Conservation (phyloP, 1,140 invertebrate genomes). For the Drosophila busckii region DNA sequence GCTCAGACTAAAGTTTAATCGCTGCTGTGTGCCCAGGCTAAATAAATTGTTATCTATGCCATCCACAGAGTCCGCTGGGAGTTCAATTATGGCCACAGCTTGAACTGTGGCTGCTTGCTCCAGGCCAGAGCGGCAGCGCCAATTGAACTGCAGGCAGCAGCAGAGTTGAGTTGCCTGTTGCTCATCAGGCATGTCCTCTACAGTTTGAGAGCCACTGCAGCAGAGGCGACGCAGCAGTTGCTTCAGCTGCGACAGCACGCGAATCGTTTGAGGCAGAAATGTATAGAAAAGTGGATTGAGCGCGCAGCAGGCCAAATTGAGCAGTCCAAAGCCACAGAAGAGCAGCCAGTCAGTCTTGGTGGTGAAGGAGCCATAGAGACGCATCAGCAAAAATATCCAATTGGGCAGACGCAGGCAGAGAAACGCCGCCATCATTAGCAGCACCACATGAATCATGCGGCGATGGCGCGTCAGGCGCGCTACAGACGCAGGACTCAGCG, state of each 20-base stretch:
- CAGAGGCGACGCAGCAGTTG: constrained; percentile 7
- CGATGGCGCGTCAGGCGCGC: constrained; percentile 79
- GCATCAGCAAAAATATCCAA: constrained; percentile 80
- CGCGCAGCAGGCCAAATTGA: constrained; percentile 80
- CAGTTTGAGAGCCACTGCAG: not conserved
- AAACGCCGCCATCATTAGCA: constrained; percentile 80
- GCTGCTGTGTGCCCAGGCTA: too few species aligned
- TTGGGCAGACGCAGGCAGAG: constrained; percentile 80
- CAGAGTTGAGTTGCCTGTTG: constrained; percentile 8
- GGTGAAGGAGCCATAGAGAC: constrained; percentile 66
- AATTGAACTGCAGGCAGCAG: constrained; percentile 41
- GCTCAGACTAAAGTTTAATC: constrained; percentile 20
- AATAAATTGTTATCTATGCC: constrained; percentile 4
- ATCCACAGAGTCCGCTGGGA: not conserved
- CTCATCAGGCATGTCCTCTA: constrained; percentile 39
- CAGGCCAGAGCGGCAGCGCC: constrained; percentile 32
- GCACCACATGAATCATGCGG: constrained; percentile 80
- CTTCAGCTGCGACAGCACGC: constrained; percentile 37
- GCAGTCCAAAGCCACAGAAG: constrained; percentile 78
- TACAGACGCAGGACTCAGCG: constrained; percentile 21
- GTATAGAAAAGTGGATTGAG: constrained; percentile 82
- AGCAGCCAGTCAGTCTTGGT: constrained; percentile 78
- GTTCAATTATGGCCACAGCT: not conserved
- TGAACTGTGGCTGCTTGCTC: not conserved
- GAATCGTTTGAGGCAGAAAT: constrained; percentile 80